Evolutionary conservation across 2,113 vertebrate genomes (phyloP), one percentile per base, ranked within the genome.

Genomic region (Phyllostomus discolor): DNA sequence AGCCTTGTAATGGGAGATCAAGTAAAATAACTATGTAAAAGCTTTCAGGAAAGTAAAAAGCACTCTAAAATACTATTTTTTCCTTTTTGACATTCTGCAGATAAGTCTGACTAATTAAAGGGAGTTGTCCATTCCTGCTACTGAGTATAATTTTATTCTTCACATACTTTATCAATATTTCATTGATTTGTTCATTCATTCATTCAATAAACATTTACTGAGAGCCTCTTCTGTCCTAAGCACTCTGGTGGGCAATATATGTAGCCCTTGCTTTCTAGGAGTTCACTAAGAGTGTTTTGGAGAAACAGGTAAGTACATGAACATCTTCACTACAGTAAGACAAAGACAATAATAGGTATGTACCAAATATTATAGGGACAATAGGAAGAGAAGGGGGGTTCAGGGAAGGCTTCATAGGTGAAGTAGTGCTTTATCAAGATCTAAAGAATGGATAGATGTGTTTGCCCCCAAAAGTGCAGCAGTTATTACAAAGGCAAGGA

Each of bases 21-120:
- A 95, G 92, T 93, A 85, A 88, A 84, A 57, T 59, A 94, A 82
- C 43, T 82, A 91, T 73, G 41, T 95, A 70, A 93, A 87, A 85
- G 26, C 50, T 76, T 94, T 96, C 38, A 75, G 43, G 43, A 88
- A 96, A 95, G 22, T 64, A 80, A 79, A 92, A 69, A 88, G 12
- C 5, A 31, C 20, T 83, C 85, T 75, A 76, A 89, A 89, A 80
- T 35, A 31, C 10, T 92, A 20, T 12, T 67, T 92, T 80, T 80
- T 90, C 43, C 15, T 83, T 96, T 90, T 57, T 62, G 86, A 48
- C 41, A 94, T 87, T 90, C 69, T 83, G 46, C 50, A 96, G 72
- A 64, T 85, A 84, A 62, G 50, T 69, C 48, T 54, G 43, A 80
- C 22, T 90, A 41, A 86, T n/a, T 67, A 88, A 38, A 64, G 9